These are phyloP conservation scores for Gambelia wislizenii DNA, from an alignment of 2,797 vertebrate genomes.

Conservation along the genomic window DNA sequence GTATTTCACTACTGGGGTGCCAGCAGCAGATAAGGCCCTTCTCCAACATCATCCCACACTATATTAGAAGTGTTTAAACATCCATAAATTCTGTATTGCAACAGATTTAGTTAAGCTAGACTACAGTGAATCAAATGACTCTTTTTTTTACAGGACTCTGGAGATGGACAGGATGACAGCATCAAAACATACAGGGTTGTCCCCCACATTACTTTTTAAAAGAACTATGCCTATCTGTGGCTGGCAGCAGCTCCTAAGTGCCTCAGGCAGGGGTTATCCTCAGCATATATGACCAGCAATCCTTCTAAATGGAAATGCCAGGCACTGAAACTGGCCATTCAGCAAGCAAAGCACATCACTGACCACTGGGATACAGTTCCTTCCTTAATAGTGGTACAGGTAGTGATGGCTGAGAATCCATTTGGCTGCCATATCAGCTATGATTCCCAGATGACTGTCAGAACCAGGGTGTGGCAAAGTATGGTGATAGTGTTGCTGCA, in stretches of 20 bases:
- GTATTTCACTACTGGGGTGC: too few species aligned
- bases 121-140: neutral
- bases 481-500: neutral
- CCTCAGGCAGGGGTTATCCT: too few species aligned
- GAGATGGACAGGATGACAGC: too few species aligned
- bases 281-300: neutral
- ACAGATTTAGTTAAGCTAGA: neutral
- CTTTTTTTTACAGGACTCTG: neutral
- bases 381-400: neutral
- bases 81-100: neutral
- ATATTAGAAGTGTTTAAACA: neutral
- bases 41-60: too few species aligned
- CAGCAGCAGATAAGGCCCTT: too few species aligned
- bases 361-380: neutral
- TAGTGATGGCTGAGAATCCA: neutral
- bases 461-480: neutral
- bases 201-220: neutral
- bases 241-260: neutral
- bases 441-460: neutral
- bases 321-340: neutral
- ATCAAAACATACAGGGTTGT: neutral
- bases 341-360: neutral
- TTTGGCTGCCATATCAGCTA: neutral
- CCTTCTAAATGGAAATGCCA: neutral
- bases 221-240: neutral